phyloP scores from a whole-genome alignment of 2,888 invertebrate genomes.

The Phengaris alcon region DNA sequence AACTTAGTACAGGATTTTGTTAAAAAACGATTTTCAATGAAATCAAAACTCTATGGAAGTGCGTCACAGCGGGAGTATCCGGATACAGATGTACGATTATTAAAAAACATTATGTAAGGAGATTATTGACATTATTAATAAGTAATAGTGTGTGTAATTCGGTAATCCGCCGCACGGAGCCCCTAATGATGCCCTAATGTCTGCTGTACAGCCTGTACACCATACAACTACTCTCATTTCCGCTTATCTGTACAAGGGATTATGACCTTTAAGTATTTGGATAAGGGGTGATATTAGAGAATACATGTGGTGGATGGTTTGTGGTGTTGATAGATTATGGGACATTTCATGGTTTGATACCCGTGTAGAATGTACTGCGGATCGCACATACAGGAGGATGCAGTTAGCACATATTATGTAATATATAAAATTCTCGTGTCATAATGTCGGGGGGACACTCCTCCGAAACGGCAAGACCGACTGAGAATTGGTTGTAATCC shows the following conservation, averaged over 20 bases:
- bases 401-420: slow-evolving; percentile 34
- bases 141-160: slow-evolving; percentile 34
- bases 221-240: not conserved
- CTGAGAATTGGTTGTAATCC: too few relatives aligned
- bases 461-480: too few relatives aligned
- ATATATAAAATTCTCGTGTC: not conserved
- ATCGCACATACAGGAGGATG: slow-evolving; percentile 44
- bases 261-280: not conserved
- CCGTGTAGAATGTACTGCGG: slow-evolving; percentile 45
- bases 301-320: slow-evolving; percentile 28
- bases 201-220: not conserved
- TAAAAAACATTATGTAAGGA: slow-evolving; percentile 23
- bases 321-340: slow-evolving; percentile 41
- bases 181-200: slow-evolving; percentile 7
- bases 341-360: slow-evolving; percentile 53
- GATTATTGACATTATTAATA: slow-evolving; percentile 29
- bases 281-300: slow-evolving; percentile 4
- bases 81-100: slow-evolving; percentile 18
- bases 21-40: not conserved
- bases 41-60: not conserved
- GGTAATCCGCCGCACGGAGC: slow-evolving; percentile 34
- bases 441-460: too few relatives aligned
- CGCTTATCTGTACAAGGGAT: not conserved
- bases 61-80: not conserved
- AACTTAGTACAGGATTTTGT: not conserved